Percentiles rank a stretch among this genome's conserved stretches.
These are phyloP conservation scores for Hirtodrosophila alboralis DNA, from an alignment of 2,888 invertebrate species.

Conservation along the genomic window DNA sequence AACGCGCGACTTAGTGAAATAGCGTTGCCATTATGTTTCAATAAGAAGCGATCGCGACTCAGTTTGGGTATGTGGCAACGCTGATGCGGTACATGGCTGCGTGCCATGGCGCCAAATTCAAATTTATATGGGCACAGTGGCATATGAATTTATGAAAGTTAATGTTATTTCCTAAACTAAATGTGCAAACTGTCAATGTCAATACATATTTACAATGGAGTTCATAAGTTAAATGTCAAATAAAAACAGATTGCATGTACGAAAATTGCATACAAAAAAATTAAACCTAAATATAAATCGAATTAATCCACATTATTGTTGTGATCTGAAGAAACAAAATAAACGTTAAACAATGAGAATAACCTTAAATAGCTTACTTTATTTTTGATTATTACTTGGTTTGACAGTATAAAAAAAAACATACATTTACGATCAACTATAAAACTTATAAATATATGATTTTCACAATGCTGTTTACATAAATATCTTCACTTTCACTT, in stretches of 20 bases:
- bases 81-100: neutral
- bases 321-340: slow-evolving; percentile 71
- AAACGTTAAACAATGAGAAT: slow-evolving; percentile 66
- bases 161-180: slow-evolving; percentile 31
- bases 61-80: slow-evolving; percentile 25
- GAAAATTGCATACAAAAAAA: slow-evolving; percentile 22
- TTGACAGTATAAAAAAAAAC: slow-evolving; percentile 20
- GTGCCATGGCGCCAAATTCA: slow-evolving; percentile 4
- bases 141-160: slow-evolving; percentile 11
- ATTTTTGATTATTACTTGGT: slow-evolving; percentile 27
- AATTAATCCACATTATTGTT: slow-evolving; percentile 77
- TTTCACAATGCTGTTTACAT: slow-evolving; percentile 12
- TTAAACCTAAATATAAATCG: slow-evolving; percentile 45
- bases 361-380: slow-evolving; percentile 25
- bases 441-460: slow-evolving; percentile 15
- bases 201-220: slow-evolving; percentile 47
- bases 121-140: slow-evolving; percentile 12
- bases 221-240: slow-evolving; percentile 46
- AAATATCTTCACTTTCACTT: slow-evolving; percentile 20
- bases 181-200: slow-evolving; percentile 32
- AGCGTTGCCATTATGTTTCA: slow-evolving; percentile 15
- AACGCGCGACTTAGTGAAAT: neutral
- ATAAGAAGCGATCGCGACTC: too few relatives aligned
- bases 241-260: slow-evolving; percentile 10
- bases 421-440: slow-evolving; percentile 9